Conservation (phyloP, 2,797 vertebrate genomes). For the Darevskia nairensis region DNA sequence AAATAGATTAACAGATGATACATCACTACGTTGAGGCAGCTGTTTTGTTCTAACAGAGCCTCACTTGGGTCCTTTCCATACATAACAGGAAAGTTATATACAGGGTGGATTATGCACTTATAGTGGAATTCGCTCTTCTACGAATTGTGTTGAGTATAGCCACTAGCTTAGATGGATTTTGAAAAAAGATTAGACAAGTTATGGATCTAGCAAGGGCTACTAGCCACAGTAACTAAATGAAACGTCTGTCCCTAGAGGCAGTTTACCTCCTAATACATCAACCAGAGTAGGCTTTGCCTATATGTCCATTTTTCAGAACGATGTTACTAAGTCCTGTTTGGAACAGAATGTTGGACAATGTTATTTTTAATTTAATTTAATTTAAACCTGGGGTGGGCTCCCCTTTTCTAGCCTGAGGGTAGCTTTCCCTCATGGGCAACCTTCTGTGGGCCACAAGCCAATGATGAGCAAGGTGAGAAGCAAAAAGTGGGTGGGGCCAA, state of each 20-base stretch:
- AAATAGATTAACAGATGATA: slow-evolving; percentile 9
- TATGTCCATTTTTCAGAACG: background rate
- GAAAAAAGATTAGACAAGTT: background rate
- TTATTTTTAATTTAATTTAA: background rate
- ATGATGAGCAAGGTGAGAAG: background rate
- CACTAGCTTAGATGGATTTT: background rate
- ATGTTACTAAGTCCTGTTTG: background rate
- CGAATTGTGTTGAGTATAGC: too few relatives aligned
- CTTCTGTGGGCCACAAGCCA: background rate
- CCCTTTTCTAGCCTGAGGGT: background rate
- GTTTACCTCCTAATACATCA: background rate
- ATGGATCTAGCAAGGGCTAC: background rate
- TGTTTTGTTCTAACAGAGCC: background rate
- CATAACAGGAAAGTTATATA: background rate
- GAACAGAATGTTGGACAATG: background rate
- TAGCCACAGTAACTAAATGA: too few relatives aligned
- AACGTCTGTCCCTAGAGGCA: background rate
- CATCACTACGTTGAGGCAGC: slow-evolving; percentile 7
- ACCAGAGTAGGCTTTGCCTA: background rate
- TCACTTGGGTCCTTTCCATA: background rate
- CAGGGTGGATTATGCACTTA: too few relatives aligned
- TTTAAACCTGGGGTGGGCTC: background rate
- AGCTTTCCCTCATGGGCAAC: background rate
- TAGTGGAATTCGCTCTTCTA: background rate
- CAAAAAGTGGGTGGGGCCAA: background rate